Percentiles rank a stretch among this genome's conserved stretches.
phyloP scores from a whole-genome alignment of 1,140 invertebrate genomes.

The Caenorhabditis brenneri region DNA sequence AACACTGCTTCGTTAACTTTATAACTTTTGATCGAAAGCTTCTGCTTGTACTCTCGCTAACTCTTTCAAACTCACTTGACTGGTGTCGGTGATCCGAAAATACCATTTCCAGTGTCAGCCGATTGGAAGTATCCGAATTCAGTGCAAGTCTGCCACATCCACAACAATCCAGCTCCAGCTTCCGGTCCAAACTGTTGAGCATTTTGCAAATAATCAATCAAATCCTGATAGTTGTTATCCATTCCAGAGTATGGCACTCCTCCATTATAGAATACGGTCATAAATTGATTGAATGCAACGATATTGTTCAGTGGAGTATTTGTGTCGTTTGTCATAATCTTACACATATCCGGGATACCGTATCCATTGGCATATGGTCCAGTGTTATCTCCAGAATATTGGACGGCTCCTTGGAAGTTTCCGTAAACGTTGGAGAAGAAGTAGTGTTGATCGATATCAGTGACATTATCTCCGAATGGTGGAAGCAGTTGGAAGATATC shows the following conservation, averaged over 20 bases:
- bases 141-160: constrained; percentile 78
- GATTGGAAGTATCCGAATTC: constrained; percentile 94
- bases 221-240: constrained; percentile 47
- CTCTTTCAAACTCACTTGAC: constrained; percentile 72
- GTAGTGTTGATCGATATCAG: constrained; percentile 44
- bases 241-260: not conserved
- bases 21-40: no score
- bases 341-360: constrained; percentile 45
- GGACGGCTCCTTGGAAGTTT: constrained; percentile 51
- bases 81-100: constrained; percentile 82
- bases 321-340: constrained; percentile 24
- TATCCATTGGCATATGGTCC: constrained; percentile 19
- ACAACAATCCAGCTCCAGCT: not conserved
- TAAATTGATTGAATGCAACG: constrained; percentile 19
- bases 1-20: no score
- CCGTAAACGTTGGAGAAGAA: constrained; percentile 48
- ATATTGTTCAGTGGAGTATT: constrained; percentile 45
- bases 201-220: constrained; percentile 24
- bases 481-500: not conserved
- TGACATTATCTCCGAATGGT: constrained; percentile 27
- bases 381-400: constrained; percentile 50
- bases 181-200: constrained; percentile 2
- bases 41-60: not conserved
- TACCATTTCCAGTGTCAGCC: constrained; percentile 77
- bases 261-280: constrained; percentile 12